Conservation (phyloP, 2,888 invertebrate species). For the Drymonia ruficornis region DNA sequence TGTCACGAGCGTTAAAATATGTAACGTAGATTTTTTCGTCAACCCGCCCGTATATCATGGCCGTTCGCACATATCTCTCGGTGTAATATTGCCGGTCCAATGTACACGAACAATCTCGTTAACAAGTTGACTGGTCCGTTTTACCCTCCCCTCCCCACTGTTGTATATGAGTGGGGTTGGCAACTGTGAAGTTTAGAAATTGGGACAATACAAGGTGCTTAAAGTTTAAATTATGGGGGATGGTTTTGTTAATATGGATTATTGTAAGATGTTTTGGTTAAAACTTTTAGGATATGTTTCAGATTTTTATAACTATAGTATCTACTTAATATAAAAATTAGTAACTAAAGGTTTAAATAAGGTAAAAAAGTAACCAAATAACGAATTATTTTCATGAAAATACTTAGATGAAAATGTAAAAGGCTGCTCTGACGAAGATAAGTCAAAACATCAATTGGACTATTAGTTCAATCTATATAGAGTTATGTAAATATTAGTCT, state of each 20-base stretch:
- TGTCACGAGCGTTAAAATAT: constrained; percentile 23
- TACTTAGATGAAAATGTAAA: no score
- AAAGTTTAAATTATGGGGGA: neutral
- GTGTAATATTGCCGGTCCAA: constrained; percentile 21
- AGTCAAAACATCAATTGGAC: no score
- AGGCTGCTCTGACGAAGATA: no score
- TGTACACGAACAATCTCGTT: constrained; percentile 39
- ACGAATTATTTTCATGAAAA: no score
- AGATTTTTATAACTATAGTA: no score
- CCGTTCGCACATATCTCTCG: constrained; percentile 22
- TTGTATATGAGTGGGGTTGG: constrained; percentile 7
- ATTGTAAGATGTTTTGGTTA: no score
- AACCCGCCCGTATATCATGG: constrained; percentile 25
- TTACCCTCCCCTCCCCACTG: constrained; percentile 10
- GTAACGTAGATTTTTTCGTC: constrained; percentile 27
- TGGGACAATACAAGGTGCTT: neutral
- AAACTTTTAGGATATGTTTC: no score
- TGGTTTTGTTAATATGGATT: no score
- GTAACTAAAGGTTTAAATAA: no score
- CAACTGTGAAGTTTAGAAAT: neutral
- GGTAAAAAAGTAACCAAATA: no score
- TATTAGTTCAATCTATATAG: no score
- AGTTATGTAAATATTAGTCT: neutral
- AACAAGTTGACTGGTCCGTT: constrained; percentile 42
- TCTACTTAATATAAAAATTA: no score